Evolutionary conservation across 2,797 vertebrate species (phyloP), one percentile per base, ranked within the genome.

Genomic region (Cephalopachus bancanus): DNA sequence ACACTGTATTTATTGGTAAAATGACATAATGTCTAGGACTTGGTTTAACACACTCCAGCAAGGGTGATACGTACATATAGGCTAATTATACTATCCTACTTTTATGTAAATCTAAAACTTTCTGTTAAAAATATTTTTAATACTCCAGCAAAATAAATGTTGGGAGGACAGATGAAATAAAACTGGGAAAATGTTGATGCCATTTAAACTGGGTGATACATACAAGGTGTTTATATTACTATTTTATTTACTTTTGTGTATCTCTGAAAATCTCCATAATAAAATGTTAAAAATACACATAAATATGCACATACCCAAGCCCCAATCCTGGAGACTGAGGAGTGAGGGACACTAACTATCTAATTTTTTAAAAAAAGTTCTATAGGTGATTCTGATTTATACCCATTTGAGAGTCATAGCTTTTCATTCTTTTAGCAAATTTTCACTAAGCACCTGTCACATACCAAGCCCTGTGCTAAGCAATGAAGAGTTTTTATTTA

Each of bases 381-480:
- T 7, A 72, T 19, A 83, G 72, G 10, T 74, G 51, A 74, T 78
- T 85, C 60, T 76, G 33, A 95, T n/a, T 10, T 80, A 92, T 0
- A 57, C 3, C 17, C n/a, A 65, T 76, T 84, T 92, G 10, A 92
- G 49, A 94, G 80, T 65, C 76, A 80, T 12, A 83, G 74, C 14
- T 94, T 93, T 89, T 76, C 44, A 69, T 85, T 97, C 62, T n/a
- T 88, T 60, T 84, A 83, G 89, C 76, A 88, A 76, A 75, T 80
- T 55, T 14, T 93, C 92, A 83, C 57, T 62, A 44, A 94, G 20
- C 5, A 80, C 15, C 17, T 76, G 44, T 44, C 44, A 44, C 44
- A 44, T 44, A 90, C 26, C 28, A 71, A 67, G 19, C 64, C 30
- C 75, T 60, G 49, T 59, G 44, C 22, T 69, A 33, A 72, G 28